Evolutionary conservation across 53 echinoderm and acorn worm genomes (phyloP), one percentile per base, ranked within the genome.

Genomic region (Holothuria scabra): DNA sequence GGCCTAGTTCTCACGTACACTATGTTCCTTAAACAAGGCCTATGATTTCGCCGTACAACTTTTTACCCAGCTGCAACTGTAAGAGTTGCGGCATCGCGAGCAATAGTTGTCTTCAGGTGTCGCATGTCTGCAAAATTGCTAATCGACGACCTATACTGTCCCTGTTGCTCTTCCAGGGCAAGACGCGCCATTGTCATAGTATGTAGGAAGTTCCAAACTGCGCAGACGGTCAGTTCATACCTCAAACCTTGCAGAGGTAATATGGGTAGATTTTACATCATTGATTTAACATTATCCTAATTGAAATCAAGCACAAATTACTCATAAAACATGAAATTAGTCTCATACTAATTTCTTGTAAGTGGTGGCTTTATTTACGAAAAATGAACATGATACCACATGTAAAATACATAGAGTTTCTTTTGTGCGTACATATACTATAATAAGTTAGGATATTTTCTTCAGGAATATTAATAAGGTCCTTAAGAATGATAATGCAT

Each of bases 181-280:
- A 35, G 35, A 48, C 52, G 22, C 75, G n/a, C 75, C 48, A 23
- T 0, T 75, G 23, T 52, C 75, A 13, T 48, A 25, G 75, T 24
- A n/a, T n/a, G n/a, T n/a, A 49, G 22, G 52, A 75, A 49, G 70
- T 48, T 21, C 75, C 75, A 75, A 48, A 49, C 75, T 23, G 52
- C 21, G 75, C 52, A 9, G 46, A 75, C 26, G 20, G 75, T 75
- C 48, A 75, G 75, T 52, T 49, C 44, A 48, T 74, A 46, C 46
- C 49, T 48, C 75, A 75, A 75, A 52, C 75, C 49, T 75, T 75
- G n/a, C 75, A 8, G 52, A 49, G 48, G 52, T 23, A 75, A 49
- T 75, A 74, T 48, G n/a, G 49, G 74, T 74, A 74, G 49, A 24
- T 3, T 74, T 8, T 8, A 74, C 25, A 48, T 74, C 48, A 74